phyloP scores from a whole-genome alignment of 2,797 vertebrate species.

The Setipinna tenuifilis region DNA sequence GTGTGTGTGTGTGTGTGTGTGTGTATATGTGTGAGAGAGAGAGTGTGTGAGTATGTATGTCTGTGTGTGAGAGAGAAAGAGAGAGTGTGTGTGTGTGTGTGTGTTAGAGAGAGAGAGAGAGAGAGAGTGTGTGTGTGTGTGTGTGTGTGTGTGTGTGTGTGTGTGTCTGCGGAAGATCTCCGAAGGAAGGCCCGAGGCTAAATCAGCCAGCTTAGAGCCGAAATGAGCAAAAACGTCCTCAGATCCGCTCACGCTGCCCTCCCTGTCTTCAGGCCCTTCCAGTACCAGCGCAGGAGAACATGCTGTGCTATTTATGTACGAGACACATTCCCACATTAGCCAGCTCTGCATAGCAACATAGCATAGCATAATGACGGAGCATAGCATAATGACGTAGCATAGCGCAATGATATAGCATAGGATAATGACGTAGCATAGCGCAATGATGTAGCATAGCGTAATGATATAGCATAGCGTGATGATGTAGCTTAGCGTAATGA shows the following conservation, averaged over 20 bases:
- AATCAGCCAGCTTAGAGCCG: not conserved
- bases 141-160: not conserved
- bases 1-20: not conserved
- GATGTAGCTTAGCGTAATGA: too few relatives aligned
- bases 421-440: too few relatives aligned
- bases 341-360: too few relatives aligned
- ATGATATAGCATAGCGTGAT: too few relatives aligned
- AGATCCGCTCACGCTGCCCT: not conserved
- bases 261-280: not conserved
- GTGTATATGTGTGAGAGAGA: not conserved
- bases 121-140: too few relatives aligned
- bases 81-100: not conserved
- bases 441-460: too few relatives aligned
- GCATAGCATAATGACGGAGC: too few relatives aligned
- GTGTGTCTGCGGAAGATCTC: conserved; percentile 1
- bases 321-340: not conserved
- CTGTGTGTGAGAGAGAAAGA: not conserved
- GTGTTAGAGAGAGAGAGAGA: too few relatives aligned
- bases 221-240: conserved; percentile 4
- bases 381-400: too few relatives aligned
- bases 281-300: not conserved
- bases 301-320: not conserved
- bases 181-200: not conserved
- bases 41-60: not conserved
- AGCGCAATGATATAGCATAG: too few relatives aligned